A percentile compares a stretch with the other conserved stretches of the same genome.
These are phyloP conservation scores for Lepidurus couesii DNA, from an alignment of 1,140 invertebrate species.

Conservation along the genomic window DNA sequence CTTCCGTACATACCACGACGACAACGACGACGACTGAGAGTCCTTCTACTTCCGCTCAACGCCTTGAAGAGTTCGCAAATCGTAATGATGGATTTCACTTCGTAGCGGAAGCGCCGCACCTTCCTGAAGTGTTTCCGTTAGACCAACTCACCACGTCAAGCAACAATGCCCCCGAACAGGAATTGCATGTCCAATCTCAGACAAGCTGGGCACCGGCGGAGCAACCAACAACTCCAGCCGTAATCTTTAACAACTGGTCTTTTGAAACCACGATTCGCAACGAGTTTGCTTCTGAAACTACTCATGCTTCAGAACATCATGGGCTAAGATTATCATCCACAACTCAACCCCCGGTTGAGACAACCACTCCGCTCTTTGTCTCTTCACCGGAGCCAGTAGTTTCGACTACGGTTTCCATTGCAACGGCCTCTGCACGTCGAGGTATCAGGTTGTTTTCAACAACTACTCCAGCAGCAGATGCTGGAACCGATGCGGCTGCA, in stretches of 20 bases:
- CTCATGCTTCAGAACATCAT: too few species aligned
- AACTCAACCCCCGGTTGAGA: not conserved
- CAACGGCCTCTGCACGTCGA: not conserved
- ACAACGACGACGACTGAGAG: conserved; percentile 9
- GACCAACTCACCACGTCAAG: not conserved
- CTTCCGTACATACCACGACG: not conserved
- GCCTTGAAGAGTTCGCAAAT: not conserved
- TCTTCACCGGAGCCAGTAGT: not conserved
- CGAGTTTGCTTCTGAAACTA: not conserved
- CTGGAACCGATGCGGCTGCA: not conserved
- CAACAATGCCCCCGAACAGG: not conserved
- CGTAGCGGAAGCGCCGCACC: not conserved
- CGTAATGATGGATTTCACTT: not conserved
- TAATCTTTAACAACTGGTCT: not conserved
- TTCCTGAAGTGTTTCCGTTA: not conserved
- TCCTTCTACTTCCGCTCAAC: conserved; percentile 8
- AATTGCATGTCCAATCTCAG: not conserved
- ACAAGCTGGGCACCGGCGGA: not conserved
- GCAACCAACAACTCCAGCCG: not conserved
- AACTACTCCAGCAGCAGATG: not conserved
- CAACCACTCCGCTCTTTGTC: not conserved
- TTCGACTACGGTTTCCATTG: not conserved
- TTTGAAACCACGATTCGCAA: not conserved
- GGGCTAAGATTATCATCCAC: not conserved
- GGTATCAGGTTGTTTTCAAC: not conserved